These are phyloP conservation scores for Diceros bicornis DNA, from an alignment of 2,797 vertebrate species.

Conservation along the genomic window DNA sequence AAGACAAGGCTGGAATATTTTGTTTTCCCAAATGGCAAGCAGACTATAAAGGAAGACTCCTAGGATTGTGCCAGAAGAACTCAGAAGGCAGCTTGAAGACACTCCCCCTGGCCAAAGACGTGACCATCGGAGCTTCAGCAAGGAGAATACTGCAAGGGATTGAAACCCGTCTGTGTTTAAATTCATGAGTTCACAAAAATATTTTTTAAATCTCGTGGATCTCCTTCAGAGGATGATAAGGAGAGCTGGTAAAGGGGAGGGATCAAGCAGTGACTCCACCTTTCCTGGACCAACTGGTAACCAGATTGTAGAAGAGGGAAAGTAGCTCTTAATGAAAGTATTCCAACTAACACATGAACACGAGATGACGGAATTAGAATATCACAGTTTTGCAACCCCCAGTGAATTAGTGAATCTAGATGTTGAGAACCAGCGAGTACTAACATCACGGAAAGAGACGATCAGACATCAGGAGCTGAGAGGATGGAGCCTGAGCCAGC, in stretches of 20 bases:
- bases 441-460: background rate
- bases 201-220: background rate
- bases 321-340: background rate
- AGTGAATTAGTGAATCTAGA: background rate
- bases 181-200: background rate
- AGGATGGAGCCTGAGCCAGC: background rate
- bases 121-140: background rate
- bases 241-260: background rate
- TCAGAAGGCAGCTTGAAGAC: background rate
- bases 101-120: rapidly evolving
- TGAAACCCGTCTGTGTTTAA: background rate
- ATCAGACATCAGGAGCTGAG: rapidly evolving
- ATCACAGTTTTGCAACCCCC: background rate
- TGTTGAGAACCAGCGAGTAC: rapidly evolving
- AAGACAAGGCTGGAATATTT: background rate
- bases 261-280: background rate
- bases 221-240: background rate
- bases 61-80: background rate
- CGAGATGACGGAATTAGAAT: background rate
- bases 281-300: background rate
- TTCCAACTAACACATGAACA: too few species aligned
- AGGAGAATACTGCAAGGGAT: background rate
- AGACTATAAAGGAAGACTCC: background rate
- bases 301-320: background rate
- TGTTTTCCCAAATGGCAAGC: background rate